Conservation (phyloP, 2,797 vertebrate genomes). For the Sphaeramia orbicularis region DNA sequence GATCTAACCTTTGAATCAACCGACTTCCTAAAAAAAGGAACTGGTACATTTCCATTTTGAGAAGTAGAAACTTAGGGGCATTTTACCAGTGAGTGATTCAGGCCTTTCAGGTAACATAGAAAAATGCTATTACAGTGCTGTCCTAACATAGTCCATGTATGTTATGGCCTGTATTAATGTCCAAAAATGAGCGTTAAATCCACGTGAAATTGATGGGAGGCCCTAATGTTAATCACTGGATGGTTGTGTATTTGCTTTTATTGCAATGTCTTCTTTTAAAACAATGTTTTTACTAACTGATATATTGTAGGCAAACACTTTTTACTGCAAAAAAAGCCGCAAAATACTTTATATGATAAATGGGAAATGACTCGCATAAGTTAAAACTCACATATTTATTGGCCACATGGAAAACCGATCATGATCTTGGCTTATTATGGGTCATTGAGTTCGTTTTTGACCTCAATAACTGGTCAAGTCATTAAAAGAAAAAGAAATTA, state of each 20-base stretch:
- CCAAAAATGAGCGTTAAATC: conserved; percentile 1
- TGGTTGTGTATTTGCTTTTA: conserved; percentile 47
- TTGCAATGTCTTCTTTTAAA: conserved; percentile 18
- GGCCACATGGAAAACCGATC: conserved; percentile 28
- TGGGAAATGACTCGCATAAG: conserved; percentile 18
- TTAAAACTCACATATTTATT: conserved; percentile 23
- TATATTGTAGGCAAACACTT: conserved; percentile 11
- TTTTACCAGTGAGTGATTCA: not conserved
- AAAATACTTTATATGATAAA: conserved; percentile 17
- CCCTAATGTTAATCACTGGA: conserved; percentile 69
- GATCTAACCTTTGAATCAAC: conserved; percentile 22
- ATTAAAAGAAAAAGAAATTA: conserved; percentile 10
- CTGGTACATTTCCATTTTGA: conserved; percentile 35
- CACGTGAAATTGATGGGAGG: conserved; percentile 14
- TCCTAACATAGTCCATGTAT: not conserved
- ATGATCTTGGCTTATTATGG: conserved; percentile 20
- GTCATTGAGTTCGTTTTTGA: conserved; percentile 7
- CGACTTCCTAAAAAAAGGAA: conserved; percentile 39
- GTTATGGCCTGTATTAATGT: not conserved
- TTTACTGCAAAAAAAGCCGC: conserved; percentile 18
- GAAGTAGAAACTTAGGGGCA: conserved; percentile 6
- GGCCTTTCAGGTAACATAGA: not conserved
- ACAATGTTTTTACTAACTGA: conserved; percentile 17
- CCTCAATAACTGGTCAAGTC: conserved; percentile 18
- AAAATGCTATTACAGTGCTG: not conserved